Base-by-base conservation (phyloP, 2,888 invertebrate genomes). In the Tetrapedia diversipes region DNA sequence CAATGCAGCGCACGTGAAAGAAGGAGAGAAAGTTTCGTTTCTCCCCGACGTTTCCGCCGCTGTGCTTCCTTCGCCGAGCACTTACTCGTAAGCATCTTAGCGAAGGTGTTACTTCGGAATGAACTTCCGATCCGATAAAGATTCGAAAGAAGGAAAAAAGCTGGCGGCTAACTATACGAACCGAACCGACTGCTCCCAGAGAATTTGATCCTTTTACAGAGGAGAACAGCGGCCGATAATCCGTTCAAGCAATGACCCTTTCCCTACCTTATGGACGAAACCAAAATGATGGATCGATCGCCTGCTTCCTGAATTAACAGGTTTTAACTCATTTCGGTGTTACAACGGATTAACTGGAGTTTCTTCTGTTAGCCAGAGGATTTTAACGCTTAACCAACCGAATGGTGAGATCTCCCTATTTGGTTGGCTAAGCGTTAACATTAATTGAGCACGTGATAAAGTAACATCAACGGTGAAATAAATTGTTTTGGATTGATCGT, bases 121-220 rank as follows among this genome's bases (percentile, higher is more conserved):
- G 76, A 81, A 77, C 81, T 80, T 71, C 37, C 70, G 64, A 67
- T 77, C 74, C 69, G 57, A 74, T 75, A 65, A 72, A 75, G 67
- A 77, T 68, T 65, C 63, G 32, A 59, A 16, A 27, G 19, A 43
- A 39, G 47, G 54, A 47, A 53, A 64, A 71, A 81, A 79, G 64
- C 37, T 64, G 59, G 59, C 22, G 57, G 39, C n/a, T 16, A 32
- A 1, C 45, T 10, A 10, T 37, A 29, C 57, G 27, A 41, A 49
- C 27, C n/a, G 22, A 34, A 16, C 24, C 57, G 27, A 29, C 63
- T 66, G 63, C 41, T 54, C 10, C 34, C 43, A 45, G 29, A 37
- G 57, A 56, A 57, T 76, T 68, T 67, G 41, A 49, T 60, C 59
- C 65, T 73, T 80, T 83, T 80, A 72, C 70, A 56, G 45, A 14